Conservation (phyloP, 2,113 vertebrate species). For the Poeciliopsis turrubarensis region DNA sequence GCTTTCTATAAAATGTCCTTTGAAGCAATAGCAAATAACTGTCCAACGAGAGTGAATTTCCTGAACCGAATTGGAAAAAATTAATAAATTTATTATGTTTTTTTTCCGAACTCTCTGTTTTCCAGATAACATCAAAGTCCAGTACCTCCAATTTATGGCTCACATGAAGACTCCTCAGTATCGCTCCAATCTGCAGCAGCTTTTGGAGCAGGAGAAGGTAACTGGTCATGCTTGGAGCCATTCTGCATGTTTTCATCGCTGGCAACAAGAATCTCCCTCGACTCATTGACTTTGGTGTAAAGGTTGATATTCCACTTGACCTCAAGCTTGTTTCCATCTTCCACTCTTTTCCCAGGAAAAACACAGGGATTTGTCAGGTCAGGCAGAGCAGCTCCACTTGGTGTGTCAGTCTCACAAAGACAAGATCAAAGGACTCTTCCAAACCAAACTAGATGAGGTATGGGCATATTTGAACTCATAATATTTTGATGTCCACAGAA, state of each 20-base stretch:
- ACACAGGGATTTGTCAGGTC: slow-evolving; percentile 88
- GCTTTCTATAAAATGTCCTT: not conserved
- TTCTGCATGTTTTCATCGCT: not conserved
- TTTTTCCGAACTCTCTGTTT: not conserved
- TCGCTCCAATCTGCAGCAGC: slow-evolving; percentile 90
- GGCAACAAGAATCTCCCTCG: not conserved
- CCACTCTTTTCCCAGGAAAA: slow-evolving; percentile 81
- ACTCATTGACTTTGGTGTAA: not conserved
- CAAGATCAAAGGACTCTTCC: slow-evolving; percentile 91
- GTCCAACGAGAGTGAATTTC: not conserved
- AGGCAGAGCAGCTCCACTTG: slow-evolving; percentile 89
- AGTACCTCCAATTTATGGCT: slow-evolving; percentile 96
- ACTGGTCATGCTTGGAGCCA: not conserved
- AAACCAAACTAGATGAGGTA: slow-evolving; percentile 97
- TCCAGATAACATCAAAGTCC: slow-evolving; percentile 94
- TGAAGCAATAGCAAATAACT: not conserved
- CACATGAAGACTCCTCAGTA: slow-evolving; percentile 98
- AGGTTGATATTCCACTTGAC: not conserved
- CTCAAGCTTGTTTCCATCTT: slow-evolving; percentile 1
- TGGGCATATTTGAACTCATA: not conserved
- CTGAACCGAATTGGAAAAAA: not conserved
- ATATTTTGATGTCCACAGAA: not conserved
- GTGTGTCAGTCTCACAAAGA: slow-evolving; percentile 94
- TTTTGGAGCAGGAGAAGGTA: slow-evolving; percentile 96
- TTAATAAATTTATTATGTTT: not conserved